A percentile compares a stretch with the other conserved stretches of the same genome.
These are phyloP conservation scores for Xiphophorus couchianus DNA, from an alignment of 2,113 vertebrate genomes.

Conservation along the genomic window DNA sequence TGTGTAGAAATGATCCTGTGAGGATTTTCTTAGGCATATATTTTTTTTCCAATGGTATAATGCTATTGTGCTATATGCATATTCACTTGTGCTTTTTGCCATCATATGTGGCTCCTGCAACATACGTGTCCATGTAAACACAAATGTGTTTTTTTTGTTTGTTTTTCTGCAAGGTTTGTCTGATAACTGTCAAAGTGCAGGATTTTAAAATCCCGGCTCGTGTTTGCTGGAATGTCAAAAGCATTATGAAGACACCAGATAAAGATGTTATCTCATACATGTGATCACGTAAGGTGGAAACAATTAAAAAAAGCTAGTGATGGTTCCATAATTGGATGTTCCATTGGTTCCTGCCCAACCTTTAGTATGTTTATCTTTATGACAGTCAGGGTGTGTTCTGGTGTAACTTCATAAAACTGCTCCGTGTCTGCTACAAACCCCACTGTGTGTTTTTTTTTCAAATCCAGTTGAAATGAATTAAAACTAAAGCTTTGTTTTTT, in stretches of 20 bases:
- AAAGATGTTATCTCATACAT: background rate
- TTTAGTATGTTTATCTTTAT: slow-evolving; percentile 78
- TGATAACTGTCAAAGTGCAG: background rate
- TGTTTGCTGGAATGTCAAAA: background rate
- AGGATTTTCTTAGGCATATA: no score
- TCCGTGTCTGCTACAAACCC: slow-evolving; percentile 63
- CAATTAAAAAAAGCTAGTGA: slow-evolving; percentile 9
- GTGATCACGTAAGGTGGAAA: slow-evolving; percentile 15
- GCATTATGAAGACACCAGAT: background rate
- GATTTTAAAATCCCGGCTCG: background rate
- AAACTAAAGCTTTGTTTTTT: background rate
- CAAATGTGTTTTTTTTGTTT: background rate
- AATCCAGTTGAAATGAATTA: background rate
- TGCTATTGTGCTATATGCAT: background rate
- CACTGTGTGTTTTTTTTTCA: background rate
- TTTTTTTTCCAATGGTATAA: background rate
- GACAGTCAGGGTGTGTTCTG: slow-evolving; percentile 56
- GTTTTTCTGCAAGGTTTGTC: background rate
- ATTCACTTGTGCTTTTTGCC: background rate
- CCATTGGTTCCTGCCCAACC: slow-evolving; percentile 53
- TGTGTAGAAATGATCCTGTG: no score
- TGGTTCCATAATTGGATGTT: slow-evolving; percentile 41
- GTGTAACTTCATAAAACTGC: slow-evolving; percentile 67
- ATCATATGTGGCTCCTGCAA: background rate
- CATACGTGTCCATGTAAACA: background rate